phyloP scores from a whole-genome alignment of 2,888 invertebrate species.

The Loripinus fragilis region DNA sequence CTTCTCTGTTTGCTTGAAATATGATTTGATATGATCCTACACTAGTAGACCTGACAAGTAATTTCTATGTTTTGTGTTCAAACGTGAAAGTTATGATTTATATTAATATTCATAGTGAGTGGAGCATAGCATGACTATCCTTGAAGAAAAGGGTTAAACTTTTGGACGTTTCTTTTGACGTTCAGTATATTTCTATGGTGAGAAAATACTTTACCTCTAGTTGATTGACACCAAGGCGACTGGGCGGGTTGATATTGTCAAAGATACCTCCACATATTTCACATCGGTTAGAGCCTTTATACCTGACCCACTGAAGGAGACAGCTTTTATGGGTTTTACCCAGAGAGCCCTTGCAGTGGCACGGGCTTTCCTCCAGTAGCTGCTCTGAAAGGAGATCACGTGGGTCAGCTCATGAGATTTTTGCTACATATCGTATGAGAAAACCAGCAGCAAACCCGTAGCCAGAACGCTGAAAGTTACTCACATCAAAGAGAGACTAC shows the following conservation, averaged over 20 bases:
- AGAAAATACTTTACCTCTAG: conserved; percentile 61
- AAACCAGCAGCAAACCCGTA: neutral
- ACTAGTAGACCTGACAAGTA: too few relatives aligned
- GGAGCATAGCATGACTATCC: too few relatives aligned
- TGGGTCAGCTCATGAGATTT: neutral
- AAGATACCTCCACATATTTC: conserved; percentile 66
- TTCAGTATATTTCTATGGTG: too few relatives aligned
- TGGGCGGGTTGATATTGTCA: conserved; percentile 47
- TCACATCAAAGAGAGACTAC: too few relatives aligned
- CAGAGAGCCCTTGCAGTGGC: conserved; percentile 64
- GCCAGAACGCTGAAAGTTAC: too few relatives aligned
- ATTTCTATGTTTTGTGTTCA: too few relatives aligned
- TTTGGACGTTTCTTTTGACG: too few relatives aligned
- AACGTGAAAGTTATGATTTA: too few relatives aligned
- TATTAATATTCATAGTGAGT: too few relatives aligned
- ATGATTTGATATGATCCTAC: too few relatives aligned
- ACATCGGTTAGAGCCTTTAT: conserved; percentile 66
- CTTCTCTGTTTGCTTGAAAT: too few relatives aligned
- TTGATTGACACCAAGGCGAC: conserved; percentile 35
- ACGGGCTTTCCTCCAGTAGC: conserved; percentile 51
- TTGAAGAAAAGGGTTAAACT: too few relatives aligned
- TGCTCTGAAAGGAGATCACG: conserved; percentile 44
- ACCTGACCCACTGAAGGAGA: conserved; percentile 67
- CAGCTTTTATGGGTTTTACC: conserved; percentile 64
- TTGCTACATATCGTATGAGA: neutral